Percentiles rank a stretch among this genome's conserved stretches.
phyloP scores from a whole-genome alignment of 2,797 vertebrate genomes.

The Adelosebastes latens region DNA sequence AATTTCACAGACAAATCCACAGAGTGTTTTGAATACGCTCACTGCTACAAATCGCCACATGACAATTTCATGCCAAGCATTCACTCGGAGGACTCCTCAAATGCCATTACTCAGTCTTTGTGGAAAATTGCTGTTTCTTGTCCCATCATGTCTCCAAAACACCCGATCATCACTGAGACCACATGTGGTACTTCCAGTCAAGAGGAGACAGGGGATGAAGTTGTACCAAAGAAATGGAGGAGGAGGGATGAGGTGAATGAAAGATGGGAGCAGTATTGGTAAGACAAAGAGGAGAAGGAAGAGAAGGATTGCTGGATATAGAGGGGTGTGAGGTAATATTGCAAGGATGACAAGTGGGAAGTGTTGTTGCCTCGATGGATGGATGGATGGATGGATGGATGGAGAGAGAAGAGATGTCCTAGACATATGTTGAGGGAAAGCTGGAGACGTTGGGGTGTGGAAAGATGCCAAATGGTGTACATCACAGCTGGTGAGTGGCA shows the following conservation, averaged over 20 bases:
- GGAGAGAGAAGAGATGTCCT: constrained; percentile 8
- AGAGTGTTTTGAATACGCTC: constrained; percentile 40
- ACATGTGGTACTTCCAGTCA: constrained; percentile 40
- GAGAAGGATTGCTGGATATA: not conserved
- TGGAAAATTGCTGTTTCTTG: constrained; percentile 37
- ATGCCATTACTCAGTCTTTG: constrained; percentile 47
- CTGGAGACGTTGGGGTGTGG: constrained; percentile 10
- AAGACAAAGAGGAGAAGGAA: constrained; percentile 23
- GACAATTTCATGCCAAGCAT: constrained; percentile 29
- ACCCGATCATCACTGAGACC: constrained; percentile 12
- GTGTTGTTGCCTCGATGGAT: constrained; percentile 2
- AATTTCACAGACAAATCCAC: constrained; percentile 27
- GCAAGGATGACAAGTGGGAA: constrained; percentile 18
- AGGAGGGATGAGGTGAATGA: not conserved
- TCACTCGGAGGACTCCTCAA: constrained; percentile 43
- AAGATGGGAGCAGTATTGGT: not conserved
- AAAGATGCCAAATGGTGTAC: constrained; percentile 42
- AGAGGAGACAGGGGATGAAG: constrained; percentile 30
- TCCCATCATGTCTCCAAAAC: constrained; percentile 26
- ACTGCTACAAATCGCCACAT: constrained; percentile 25
- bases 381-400: constrained; percentile 10
- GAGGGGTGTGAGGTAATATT: constrained; percentile 15
- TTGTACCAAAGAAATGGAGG: constrained; percentile 4
- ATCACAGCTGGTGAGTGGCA: constrained; percentile 33
- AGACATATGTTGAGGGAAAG: constrained; percentile 48